These are phyloP conservation scores for Trachelus stipa DNA, from an alignment of 2,888 invertebrate genomes.

Conservation along the genomic window DNA sequence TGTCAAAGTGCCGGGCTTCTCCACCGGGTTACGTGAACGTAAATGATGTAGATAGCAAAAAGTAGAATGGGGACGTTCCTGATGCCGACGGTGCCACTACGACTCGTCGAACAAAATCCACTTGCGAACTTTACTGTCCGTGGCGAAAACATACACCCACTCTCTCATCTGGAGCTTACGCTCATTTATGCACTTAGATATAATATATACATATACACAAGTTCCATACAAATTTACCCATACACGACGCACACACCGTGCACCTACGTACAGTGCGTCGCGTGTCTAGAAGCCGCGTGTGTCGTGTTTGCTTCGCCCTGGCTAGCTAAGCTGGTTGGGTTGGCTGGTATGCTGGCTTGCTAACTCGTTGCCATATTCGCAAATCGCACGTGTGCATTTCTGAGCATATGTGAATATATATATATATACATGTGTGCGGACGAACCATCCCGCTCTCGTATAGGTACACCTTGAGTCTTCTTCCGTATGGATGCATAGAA, in stretches of 20 bases:
- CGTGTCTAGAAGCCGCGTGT: constrained; percentile 3
- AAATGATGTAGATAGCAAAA: constrained; percentile 59
- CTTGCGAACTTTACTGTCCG: constrained; percentile 50
- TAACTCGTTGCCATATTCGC: constrained; percentile 8
- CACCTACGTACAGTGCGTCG: background rate
- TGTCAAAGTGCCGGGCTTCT: constrained; percentile 57
- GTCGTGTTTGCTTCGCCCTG: background rate
- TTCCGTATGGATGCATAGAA: background rate
- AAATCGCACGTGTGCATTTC: constrained; percentile 1
- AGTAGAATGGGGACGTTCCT: constrained; percentile 59
- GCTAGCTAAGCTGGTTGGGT: background rate
- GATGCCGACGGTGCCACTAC: constrained; percentile 33
- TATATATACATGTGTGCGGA: too few species aligned
- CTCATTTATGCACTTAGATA: background rate
- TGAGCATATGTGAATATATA: background rate
- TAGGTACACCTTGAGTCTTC: background rate
- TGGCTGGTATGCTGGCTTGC: background rate
- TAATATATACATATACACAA: background rate
- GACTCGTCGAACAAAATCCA: constrained; percentile 53
- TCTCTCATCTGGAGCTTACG: constrained; percentile 12
- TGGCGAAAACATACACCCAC: constrained; percentile 50
- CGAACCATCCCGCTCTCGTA: background rate
- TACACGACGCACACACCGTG: background rate
- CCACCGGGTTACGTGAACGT: constrained; percentile 61
- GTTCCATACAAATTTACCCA: background rate